Evolutionary conservation across 2,113 vertebrate genomes (phyloP), one percentile per base, ranked within the genome.

Genomic region (Piprites chloris): DNA sequence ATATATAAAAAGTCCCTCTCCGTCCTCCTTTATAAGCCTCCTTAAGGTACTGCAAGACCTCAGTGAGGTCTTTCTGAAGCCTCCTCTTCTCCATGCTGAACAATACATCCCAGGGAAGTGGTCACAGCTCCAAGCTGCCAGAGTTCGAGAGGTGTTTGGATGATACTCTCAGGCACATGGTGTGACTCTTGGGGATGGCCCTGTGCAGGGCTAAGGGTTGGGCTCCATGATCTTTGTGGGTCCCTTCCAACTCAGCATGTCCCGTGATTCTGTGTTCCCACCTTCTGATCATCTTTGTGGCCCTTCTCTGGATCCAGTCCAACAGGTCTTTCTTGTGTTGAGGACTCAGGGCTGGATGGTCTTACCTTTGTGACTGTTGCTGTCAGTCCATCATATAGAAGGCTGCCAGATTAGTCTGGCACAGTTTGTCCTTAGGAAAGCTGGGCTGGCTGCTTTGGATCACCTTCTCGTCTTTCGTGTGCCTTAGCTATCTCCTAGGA

Each of bases 311-410:
- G 18, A n/a, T 16, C 15, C 16, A 24, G 6, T 75, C 33, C 19
- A 20, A 10, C 18, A 52, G 33, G 44, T 67, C 12, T 56, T 56
- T 49, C 50, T 52, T 67, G 16, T 20, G 14, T 24, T 52, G 77
- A 46, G 46, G 28, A 39, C 52, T 52, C 37, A 39, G 46, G 46
- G 19, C 15, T 75, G 61, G 28, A 53, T 1, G 22, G 39, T 69
- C 65, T 62, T 61, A 10, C 14, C 39, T 46, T 78, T 14, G 53
- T 0, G 0, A 16, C 28, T 15, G 1, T 15, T 53, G 55, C 14
- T 61, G 55, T 62, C 14, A 37, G 8, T 69, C 47, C 28, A 41
- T 56, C 18, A n/a, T 2, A 33, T 2, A 33, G 18, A n/a, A 65
- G 41, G 50, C 50, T 19, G 24, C 22, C 63, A 46, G 37, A 19